Evolutionary conservation across 2,888 invertebrate species (phyloP), one percentile per base, ranked within the genome.

Genomic region (Apodemia zela): DNA sequence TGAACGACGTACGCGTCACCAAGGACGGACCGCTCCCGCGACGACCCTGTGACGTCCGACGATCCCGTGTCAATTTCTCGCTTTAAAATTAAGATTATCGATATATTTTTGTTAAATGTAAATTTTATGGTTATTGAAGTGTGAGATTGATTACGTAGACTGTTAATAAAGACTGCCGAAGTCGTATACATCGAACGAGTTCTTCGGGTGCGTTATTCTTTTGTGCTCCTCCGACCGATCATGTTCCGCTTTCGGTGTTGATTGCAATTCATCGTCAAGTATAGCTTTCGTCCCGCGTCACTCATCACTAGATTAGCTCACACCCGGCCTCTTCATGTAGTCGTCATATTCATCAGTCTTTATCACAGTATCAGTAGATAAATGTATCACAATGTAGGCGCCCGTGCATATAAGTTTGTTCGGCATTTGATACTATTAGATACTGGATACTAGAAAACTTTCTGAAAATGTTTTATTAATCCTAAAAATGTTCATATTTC

Each of bases 1-100:
- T 95, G 93, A 94, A 95, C 94, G 94, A 95, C 93, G 94, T 94
- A 89, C 94, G 94, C 92, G 94, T 95, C 93, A 94, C 94, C 93
- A 94, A 94, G 93, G 94, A 94, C 92, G 94, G 93, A 75, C 90
- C 79, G 82, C 83, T 87, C 90, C 84, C 80, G 83, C 85, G 81
- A 82, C 85, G 72, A 84, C 85, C 65, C 69, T 68, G 66, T 78
- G 78, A 72, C 75, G 72, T 71, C 71, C 73, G 76, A 75, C 75
- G 75, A 76, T 81, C 81, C 79, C 85, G 85, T 87, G 89, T 89
- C 89, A 86, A 88, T 89, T 89, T 85, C 78, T 85, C 87, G 89
- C 89, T 89, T 89, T 88, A 88, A 89, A 42, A 13, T 87, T 82
- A 78, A 80, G 81, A 82, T 83, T 81, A 82, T 79, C 45, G 45